phyloP scores from a whole-genome alignment of 2,888 invertebrate species.

The Calameuta filiformis region DNA sequence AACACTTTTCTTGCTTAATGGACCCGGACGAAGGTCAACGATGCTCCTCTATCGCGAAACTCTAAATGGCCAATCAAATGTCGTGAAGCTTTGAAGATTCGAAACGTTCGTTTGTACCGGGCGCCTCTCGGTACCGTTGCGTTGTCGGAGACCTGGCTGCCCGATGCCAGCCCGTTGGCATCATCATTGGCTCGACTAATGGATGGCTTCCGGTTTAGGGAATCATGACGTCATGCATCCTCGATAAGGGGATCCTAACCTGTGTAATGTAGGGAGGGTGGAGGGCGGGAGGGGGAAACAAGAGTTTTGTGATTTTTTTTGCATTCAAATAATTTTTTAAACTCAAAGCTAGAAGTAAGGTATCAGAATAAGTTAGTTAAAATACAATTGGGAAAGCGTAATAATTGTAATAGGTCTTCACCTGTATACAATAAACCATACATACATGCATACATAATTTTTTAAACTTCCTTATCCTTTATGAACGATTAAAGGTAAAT shows the following conservation, averaged over 20 bases:
- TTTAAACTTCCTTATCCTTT: not conserved
- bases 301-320: not conserved
- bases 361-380: no score
- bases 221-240: slow-evolving; percentile 40
- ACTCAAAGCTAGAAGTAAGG: no score
- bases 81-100: not conserved
- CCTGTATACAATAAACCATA: no score
- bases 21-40: not conserved
- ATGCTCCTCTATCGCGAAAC: not conserved
- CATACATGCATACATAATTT: not conserved
- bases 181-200: slow-evolving; percentile 50
- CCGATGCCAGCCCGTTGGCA: slow-evolving; percentile 34
- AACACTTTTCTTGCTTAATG: not conserved
- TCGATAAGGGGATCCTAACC: not conserved
- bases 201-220: slow-evolving; percentile 50
- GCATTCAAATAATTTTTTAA: not conserved
- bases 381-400: no score
- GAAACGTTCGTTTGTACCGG: slow-evolving; percentile 27
- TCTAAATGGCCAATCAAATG: not conserved
- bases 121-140: slow-evolving; percentile 33
- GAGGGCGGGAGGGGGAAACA: not conserved
- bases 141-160: slow-evolving; percentile 45
- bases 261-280: not conserved
- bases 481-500: no score
- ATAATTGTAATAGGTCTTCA: no score